Base-by-base conservation (phyloP, 2,888 invertebrate species). In the Caenorhabditis sp. region DNA sequence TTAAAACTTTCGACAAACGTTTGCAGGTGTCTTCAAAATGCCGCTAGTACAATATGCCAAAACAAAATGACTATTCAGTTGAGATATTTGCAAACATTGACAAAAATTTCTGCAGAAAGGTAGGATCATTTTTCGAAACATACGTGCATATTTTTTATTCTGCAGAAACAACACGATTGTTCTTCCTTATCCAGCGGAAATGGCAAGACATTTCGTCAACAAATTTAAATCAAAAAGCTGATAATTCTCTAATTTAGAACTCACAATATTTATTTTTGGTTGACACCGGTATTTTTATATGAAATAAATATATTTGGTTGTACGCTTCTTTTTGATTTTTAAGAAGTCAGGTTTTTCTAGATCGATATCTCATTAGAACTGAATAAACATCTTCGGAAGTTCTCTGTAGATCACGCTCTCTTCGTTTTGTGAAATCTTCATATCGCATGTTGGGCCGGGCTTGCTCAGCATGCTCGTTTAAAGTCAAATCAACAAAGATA, bases 31-130 rank as follows among this genome's bases (percentile, higher is more conserved):
- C 77, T 97, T 31, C 92, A 95, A 68, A 96, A 96, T 87, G 97
- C 97, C 14, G 95, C 96, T 6, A 95, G 96, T 88, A 93, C 96
- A 59, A 95, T 97, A 85, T 93, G 93, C 0, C 93, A 94, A 87
- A 95, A 95, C 62, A 95, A 95, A 14, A 94, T 95, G 17, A 95
- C 97, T n/a, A 90, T 97, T 31, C 95, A 96, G 88, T 91, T 96
- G 37, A 92, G 96, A 77, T 96, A 96, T 88, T 90, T 94, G 53
- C 86, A 85, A 68, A 86, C 86, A 8, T 58, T 86, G 60, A 69
- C 69, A 1, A 78, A 81, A 55, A 74, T 86, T 51, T 66, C 84
- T 19, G 76, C 75, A n/a, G 78, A 84, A 64, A 69, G 78, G 69
- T 78, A 50, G 0, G 55, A 27, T 26, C 55, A 62, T n/a, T n/a